Percentiles rank a stretch among this genome's conserved stretches.
phyloP scores from a whole-genome alignment of 1,140 invertebrate species.

The Matsumurasca onukii region DNA sequence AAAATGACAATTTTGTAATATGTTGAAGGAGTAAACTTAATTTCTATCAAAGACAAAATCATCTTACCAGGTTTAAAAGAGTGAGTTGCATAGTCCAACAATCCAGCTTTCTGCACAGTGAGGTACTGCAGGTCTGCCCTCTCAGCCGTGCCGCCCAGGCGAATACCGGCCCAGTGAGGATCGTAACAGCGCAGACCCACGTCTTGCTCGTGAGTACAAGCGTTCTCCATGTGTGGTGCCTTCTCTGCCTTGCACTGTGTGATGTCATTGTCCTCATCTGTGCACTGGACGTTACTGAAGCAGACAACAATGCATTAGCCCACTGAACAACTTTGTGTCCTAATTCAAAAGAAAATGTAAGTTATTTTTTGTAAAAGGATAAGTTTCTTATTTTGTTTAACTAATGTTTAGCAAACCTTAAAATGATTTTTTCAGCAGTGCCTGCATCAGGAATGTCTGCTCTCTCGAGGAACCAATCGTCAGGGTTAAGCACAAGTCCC shows the following conservation, averaged over 20 bases:
- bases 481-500: conserved; percentile 87
- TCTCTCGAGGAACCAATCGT: conserved; percentile 84
- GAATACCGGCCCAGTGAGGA: conserved; percentile 88
- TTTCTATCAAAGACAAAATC: too few relatives aligned
- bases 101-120: conserved; percentile 87
- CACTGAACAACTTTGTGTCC: too few relatives aligned
- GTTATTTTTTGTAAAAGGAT: too few relatives aligned
- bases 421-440: conserved; percentile 70
- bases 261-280: conserved; percentile 89
- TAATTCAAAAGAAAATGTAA: too few relatives aligned
- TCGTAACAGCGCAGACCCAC: conserved; percentile 88
- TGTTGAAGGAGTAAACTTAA: too few relatives aligned
- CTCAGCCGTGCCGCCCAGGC: conserved; percentile 85
- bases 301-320: too few relatives aligned
- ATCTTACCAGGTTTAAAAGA: conserved; percentile 73
- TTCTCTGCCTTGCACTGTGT: conserved; percentile 81
- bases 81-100: conserved; percentile 91
- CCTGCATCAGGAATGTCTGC: conserved; percentile 78
- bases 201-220: conserved; percentile 83
- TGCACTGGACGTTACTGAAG: conserved; percentile 83
- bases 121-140: conserved; percentile 85
- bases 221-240: conserved; percentile 79
- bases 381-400: too few relatives aligned
- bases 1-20: too few relatives aligned
- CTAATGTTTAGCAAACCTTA: too few relatives aligned